These are phyloP conservation scores for Apodemia hepburni DNA, from an alignment of 2,888 invertebrate species.

Conservation along the genomic window DNA sequence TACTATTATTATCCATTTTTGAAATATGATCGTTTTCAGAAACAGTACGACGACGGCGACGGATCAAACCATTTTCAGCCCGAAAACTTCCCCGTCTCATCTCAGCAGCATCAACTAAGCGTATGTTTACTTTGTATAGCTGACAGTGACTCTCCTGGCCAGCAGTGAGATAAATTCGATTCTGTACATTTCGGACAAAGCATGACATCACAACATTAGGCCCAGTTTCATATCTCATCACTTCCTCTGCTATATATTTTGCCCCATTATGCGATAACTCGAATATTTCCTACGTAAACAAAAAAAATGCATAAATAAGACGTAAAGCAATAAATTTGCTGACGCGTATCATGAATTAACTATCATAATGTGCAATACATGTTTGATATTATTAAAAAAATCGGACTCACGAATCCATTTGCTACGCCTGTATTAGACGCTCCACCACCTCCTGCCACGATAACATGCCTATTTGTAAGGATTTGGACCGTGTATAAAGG, in stretches of 20 bases:
- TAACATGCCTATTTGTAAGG: constrained; percentile 94
- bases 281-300: constrained; percentile 90
- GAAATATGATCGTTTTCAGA: constrained; percentile 76
- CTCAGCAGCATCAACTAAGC: constrained; percentile 77
- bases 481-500: constrained; percentile 95
- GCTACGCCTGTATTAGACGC: constrained; percentile 97
- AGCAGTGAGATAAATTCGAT: constrained; percentile 89
- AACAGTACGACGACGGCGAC: constrained; percentile 70
- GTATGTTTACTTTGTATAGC: constrained; percentile 86
- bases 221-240: constrained; percentile 93
- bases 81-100: constrained; percentile 79
- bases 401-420: constrained; percentile 94
- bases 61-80: constrained; percentile 68
- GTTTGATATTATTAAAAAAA: constrained; percentile 6
- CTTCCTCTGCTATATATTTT: constrained; percentile 92
- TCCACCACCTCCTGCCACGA: constrained; percentile 98
- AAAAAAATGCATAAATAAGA: constrained; percentile 27
- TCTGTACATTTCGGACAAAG: constrained; percentile 85
- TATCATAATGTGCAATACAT: constrained; percentile 16
- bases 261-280: constrained; percentile 92
- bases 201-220: constrained; percentile 96
- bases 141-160: constrained; percentile 96
- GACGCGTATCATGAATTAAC: constrained; percentile 46
- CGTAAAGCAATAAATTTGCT: constrained; percentile 31
- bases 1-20: constrained; percentile 63